Evolutionary conservation across 2,113 vertebrate genomes (phyloP).

Genomic region (Balaenoptera acutorostrata): DNA sequence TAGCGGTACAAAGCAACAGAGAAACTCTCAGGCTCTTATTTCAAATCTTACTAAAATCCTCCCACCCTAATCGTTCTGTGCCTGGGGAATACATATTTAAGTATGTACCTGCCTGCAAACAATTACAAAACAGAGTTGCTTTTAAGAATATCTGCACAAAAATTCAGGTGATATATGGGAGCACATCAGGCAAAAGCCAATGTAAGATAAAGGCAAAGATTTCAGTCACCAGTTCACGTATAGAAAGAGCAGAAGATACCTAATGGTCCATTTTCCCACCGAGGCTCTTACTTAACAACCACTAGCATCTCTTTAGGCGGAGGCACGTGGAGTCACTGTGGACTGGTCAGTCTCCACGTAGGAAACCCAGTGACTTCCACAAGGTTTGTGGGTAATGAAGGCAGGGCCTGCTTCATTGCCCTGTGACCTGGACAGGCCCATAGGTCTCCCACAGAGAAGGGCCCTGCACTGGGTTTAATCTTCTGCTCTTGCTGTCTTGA

Average conservation of each 20-base stretch:
- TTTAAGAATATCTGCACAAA: slow-evolving; percentile 24
- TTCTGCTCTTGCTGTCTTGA: neutral
- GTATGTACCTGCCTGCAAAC: neutral
- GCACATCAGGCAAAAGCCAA: neutral
- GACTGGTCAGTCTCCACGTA: neutral
- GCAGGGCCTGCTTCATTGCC: neutral
- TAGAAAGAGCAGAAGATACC: slow-evolving; percentile 8
- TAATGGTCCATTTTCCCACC: slow-evolving; percentile 20
- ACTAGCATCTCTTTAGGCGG: neutral
- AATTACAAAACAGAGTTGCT: slow-evolving; percentile 36
- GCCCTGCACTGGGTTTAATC: neutral
- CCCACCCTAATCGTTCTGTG: neutral
- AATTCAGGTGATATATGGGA: neutral
- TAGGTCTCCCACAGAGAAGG: neutral
- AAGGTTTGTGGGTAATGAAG: neutral
- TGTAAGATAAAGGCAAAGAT: slow-evolving; percentile 9
- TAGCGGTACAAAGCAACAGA: neutral
- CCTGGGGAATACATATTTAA: neutral
- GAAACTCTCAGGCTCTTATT: neutral
- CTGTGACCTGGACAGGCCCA: neutral
- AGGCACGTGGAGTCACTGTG: neutral
- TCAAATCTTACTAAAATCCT: slow-evolving; percentile 9
- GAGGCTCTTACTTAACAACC: slow-evolving; percentile 27
- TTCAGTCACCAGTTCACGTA: neutral
- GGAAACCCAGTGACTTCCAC: neutral